A percentile compares a stretch with the other conserved stretches of the same genome.
Conservation (phyloP, 2,888 invertebrate species). For the Notodonta dromedarius region DNA sequence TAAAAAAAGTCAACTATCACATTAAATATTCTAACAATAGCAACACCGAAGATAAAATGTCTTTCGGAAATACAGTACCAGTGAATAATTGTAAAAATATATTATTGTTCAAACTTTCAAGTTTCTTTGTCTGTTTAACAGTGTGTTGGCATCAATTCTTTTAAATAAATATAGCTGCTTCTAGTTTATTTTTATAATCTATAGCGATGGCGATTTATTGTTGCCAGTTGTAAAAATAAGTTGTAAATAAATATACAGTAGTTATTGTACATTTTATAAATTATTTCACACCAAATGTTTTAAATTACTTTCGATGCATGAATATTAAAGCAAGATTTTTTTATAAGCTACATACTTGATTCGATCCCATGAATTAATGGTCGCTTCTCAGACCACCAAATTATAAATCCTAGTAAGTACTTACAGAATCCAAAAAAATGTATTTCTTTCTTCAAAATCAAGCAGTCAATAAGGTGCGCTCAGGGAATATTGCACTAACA, state of each 20-base stretch:
- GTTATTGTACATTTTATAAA: too few species aligned
- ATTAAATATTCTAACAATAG: slow-evolving; percentile 6
- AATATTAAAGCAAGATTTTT: too few species aligned
- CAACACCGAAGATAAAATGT: slow-evolving; percentile 1
- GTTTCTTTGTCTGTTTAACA: background rate
- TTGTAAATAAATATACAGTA: background rate
- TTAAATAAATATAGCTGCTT: background rate
- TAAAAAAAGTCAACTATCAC: slow-evolving; percentile 33
- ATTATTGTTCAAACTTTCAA: background rate
- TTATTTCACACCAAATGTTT: too few species aligned
- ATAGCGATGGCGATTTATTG: background rate
- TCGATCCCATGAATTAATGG: too few species aligned
- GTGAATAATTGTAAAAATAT: background rate
- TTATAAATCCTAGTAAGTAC: too few species aligned
- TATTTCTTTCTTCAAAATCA: too few species aligned
- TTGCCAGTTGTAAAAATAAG: background rate
- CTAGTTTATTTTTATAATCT: background rate
- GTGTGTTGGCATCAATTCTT: background rate
- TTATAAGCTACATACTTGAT: too few species aligned
- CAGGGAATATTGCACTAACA: too few species aligned
- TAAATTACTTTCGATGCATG: too few species aligned
- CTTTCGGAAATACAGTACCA: background rate
- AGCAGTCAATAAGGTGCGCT: too few species aligned
- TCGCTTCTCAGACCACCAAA: too few species aligned
- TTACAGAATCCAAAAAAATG: too few species aligned